Conservation (phyloP, 30 jellyfish, hydroid and myxozoan species). For the Mastigias papua region DNA sequence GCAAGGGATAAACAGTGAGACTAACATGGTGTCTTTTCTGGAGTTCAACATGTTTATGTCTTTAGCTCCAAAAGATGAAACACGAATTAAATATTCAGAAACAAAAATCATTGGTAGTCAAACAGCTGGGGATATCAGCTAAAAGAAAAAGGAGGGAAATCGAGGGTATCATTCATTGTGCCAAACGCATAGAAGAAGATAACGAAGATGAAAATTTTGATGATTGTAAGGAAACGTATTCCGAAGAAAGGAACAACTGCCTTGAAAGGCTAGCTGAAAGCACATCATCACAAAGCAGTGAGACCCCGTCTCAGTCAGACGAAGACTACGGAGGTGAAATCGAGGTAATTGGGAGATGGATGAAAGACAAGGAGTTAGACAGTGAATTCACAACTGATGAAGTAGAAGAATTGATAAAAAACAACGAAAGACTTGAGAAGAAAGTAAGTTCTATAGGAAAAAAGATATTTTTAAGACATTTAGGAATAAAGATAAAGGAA, state of each 20-base stretch:
- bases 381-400: background rate
- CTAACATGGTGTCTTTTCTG: too few species aligned
- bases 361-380: background rate
- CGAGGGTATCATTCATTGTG: background rate
- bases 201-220: background rate
- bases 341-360: constrained; percentile 2
- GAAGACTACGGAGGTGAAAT: background rate
- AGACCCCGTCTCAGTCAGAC: background rate
- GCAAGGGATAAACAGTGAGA: too few species aligned
- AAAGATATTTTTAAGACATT: too few species aligned
- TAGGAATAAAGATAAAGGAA: too few species aligned
- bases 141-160: background rate
- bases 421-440: background rate
- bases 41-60: too few species aligned
- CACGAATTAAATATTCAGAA: background rate
- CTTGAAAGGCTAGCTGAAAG: background rate
- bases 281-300: background rate
- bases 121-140: background rate
- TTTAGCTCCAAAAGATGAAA: background rate
- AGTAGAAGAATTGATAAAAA: background rate
- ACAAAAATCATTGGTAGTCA: background rate
- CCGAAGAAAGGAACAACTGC: background rate
- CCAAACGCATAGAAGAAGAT: background rate
- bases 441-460: background rate
- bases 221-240: background rate